Conservation (phyloP, 2,113 vertebrate species). For the Ceuthmochares aereus region DNA sequence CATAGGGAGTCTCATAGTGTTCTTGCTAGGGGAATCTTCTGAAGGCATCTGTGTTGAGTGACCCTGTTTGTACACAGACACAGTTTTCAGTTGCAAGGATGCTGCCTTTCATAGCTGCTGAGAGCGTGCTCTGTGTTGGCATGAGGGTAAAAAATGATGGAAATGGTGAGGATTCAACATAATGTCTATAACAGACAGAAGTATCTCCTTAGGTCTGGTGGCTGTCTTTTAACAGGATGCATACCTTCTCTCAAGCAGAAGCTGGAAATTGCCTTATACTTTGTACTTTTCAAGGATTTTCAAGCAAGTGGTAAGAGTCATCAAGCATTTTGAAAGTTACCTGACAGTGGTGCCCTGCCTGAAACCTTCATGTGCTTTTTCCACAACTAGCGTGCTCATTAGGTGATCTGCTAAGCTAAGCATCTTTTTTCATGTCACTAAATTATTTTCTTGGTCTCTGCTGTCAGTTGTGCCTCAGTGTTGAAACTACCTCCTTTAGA, state of each 20-base stretch:
- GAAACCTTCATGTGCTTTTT: not conserved
- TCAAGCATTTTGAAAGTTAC: not conserved
- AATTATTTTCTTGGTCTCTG: not conserved
- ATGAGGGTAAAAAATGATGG: rapidly evolving
- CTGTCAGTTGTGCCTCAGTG: not conserved
- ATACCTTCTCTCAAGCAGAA: not conserved
- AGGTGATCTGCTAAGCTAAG: not conserved
- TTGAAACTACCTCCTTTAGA: not conserved
- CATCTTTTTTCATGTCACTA: not conserved
- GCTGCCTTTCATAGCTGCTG: not conserved
- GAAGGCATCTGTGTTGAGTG: not conserved
- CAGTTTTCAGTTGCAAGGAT: not conserved
- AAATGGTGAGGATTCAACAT: rapidly evolving
- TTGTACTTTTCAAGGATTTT: not conserved
- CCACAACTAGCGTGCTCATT: not conserved
- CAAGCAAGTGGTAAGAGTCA: not conserved
- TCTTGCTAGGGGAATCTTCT: not conserved
- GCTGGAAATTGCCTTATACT: not conserved
- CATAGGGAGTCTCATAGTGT: not conserved
- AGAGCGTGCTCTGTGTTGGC: not conserved
- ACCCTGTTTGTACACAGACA: not conserved
- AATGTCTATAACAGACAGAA: not conserved
- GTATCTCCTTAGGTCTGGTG: not conserved
- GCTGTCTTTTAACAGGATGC: not conserved
- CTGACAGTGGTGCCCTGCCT: not conserved